Conservation (phyloP, 2,888 invertebrate species). For the Macroteleia sp. region DNA sequence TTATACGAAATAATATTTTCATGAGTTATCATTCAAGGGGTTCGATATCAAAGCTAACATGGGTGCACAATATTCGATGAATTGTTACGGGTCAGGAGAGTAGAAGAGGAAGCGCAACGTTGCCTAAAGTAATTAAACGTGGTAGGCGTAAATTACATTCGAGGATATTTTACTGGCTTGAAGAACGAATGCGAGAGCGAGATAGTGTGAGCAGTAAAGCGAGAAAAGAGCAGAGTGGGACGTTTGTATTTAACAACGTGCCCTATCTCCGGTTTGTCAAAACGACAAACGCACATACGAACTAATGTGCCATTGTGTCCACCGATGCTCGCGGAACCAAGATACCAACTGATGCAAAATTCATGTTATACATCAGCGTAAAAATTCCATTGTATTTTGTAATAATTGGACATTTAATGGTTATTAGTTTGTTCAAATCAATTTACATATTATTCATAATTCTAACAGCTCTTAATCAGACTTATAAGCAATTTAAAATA, state of each 20-base stretch:
- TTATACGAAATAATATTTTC: slow-evolving; percentile 18
- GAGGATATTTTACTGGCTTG: slow-evolving; percentile 44
- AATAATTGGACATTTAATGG: background rate
- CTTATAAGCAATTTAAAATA: too few relatives aligned
- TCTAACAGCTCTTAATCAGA: too few relatives aligned
- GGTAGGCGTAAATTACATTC: slow-evolving; percentile 65
- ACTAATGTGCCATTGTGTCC: slow-evolving; percentile 35
- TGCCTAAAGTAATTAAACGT: slow-evolving; percentile 67
- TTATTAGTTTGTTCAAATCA: background rate
- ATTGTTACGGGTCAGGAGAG: slow-evolving; percentile 35
- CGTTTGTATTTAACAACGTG: slow-evolving; percentile 67
- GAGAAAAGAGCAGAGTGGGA: slow-evolving; percentile 36
- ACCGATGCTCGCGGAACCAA: slow-evolving; percentile 10
- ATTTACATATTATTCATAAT: too few relatives aligned
- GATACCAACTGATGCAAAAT: slow-evolving; percentile 25
- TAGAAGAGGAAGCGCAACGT: slow-evolving; percentile 24
- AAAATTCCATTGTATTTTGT: slow-evolving; percentile 10
- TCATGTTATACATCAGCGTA: slow-evolving; percentile 1
- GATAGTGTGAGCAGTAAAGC: slow-evolving; percentile 20
- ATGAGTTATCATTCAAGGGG: slow-evolving; percentile 22
- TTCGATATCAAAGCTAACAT: background rate
- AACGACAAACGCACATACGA: slow-evolving; percentile 43
- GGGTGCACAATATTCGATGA: slow-evolving; percentile 33
- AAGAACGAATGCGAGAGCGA: slow-evolving; percentile 13
- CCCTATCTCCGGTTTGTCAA: slow-evolving; percentile 63